phyloP scores from a whole-genome alignment of 2,113 vertebrate genomes.

The Chaenogobius annularis region DNA sequence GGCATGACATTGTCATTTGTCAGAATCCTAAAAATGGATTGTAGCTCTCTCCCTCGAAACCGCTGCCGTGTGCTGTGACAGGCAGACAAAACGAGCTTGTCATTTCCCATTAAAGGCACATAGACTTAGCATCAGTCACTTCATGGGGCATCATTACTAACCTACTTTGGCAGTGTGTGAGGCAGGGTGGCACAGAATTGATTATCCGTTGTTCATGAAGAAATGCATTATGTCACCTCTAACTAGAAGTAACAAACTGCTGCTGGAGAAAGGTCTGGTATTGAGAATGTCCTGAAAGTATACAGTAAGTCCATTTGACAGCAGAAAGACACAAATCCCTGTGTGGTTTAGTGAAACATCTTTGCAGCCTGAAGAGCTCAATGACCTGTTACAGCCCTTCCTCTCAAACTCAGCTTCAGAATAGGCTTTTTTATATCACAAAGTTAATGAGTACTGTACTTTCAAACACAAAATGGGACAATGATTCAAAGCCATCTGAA shows the following conservation, averaged over 20 bases:
- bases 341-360: conserved; percentile 16
- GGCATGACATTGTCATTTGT: conserved; percentile 60
- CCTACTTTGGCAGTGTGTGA: conserved; percentile 58
- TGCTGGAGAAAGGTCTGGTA: background rate
- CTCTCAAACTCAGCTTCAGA: conserved; percentile 24
- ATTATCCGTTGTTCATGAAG: conserved; percentile 38
- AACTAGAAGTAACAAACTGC: conserved; percentile 21
- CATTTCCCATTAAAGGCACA: conserved; percentile 53
- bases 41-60: conserved; percentile 36
- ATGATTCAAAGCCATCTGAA: background rate
- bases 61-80: conserved; percentile 45
- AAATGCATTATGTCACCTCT: conserved; percentile 40
- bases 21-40: conserved; percentile 61
- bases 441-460: conserved; percentile 20
- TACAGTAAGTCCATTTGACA: conserved; percentile 18
- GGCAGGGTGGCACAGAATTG: conserved; percentile 52
- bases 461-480: background rate
- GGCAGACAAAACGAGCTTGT: conserved; percentile 58
- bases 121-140: conserved; percentile 59
- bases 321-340: background rate
- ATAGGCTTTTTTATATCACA: conserved; percentile 16
- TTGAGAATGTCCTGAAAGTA: conserved; percentile 1
- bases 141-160: conserved; percentile 64
- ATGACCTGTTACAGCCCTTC: conserved; percentile 36
- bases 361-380: conserved; percentile 29